Base-by-base conservation (phyloP, 2,888 invertebrate species). In the Aphrophora alni region DNA sequence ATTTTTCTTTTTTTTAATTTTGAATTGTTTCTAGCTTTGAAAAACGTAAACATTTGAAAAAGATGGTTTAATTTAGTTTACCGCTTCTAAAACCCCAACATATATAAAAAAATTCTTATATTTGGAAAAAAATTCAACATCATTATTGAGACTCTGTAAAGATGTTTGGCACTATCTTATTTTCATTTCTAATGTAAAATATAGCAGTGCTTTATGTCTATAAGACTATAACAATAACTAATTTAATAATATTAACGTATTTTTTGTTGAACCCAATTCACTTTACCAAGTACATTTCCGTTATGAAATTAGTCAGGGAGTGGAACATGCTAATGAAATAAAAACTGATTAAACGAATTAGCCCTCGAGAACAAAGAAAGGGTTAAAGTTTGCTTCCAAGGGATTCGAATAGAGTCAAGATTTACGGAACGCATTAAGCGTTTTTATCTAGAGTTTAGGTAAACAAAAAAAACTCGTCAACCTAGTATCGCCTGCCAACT, bases 391-490 rank as follows among this genome's bases (percentile, higher is more conserved):
- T 44, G 44, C 17, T 44, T 17, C 44, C 7, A 12, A 12, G 10
- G 59, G 10, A 59, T 59, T 59, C 59, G 59, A 21, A 44, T 44
- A 14, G 44, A 59, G 59, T 59, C 59, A 59, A 59, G 59, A 59
- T 59, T 59, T 59, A 59, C 59, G 59, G n/a, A 21, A 59, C 10
- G 59, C 59, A 59, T 59, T 59, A 59, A 21, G 44, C 44, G 3
- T 59, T 59, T 33, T 33, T n/a, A 14, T 59, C 44, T 12, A 44
- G 44, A 44, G 17, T 44, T 44, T 59, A 21, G 21, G 59, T n/a
- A 21, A 59, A 59, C n/a, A n/a, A 59, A 59, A 59, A 44, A 59
- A 59, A 59, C 59, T 59, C 59, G 59, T 59, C 59, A 59, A 59
- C 59, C 21, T 5, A 21, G 21, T 59, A 59, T 21, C 59, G 59